A percentile compares a stretch with the other conserved stretches of the same genome.
Evolutionary conservation across 2,888 invertebrate genomes (phyloP).

Genomic region (Didymodactylos carnosus): DNA sequence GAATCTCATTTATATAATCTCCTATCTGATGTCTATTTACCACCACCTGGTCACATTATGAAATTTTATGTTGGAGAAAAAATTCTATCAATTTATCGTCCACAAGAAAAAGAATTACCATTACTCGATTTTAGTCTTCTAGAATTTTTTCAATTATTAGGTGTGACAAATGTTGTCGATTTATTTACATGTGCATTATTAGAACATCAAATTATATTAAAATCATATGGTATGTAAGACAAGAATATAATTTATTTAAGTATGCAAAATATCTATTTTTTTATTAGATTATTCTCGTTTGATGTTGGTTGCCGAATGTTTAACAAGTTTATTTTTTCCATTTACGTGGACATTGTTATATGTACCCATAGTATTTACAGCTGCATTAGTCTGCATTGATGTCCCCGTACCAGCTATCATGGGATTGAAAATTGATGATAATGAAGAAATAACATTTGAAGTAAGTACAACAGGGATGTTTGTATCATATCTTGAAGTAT

Average conservation of each 20-base stretch:
- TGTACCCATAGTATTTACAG: slow-evolving; percentile 83
- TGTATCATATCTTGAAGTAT: neutral
- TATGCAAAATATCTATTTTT: slow-evolving; percentile 81
- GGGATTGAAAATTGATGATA: slow-evolving; percentile 44
- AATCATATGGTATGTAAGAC: neutral
- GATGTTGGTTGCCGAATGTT: slow-evolving; percentile 85
- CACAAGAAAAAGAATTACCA: slow-evolving; percentile 53
- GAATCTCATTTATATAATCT: slow-evolving; percentile 88
- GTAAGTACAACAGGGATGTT: neutral
- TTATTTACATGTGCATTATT: slow-evolving; percentile 70
- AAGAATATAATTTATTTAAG: no score
- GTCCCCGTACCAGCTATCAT: slow-evolving; percentile 97
- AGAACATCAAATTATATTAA: neutral
- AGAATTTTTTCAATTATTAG: slow-evolving; percentile 64
- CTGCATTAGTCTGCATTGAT: slow-evolving; percentile 63
- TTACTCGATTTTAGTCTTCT: slow-evolving; percentile 76
- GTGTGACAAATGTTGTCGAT: slow-evolving; percentile 73
- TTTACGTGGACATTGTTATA: slow-evolving; percentile 97
- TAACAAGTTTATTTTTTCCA: slow-evolving; percentile 69
- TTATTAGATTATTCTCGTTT: slow-evolving; percentile 81
- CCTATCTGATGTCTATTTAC: slow-evolving; percentile 74
- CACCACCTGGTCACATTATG: slow-evolving; percentile 61
- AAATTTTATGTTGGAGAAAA: slow-evolving; percentile 28
- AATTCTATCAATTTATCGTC: neutral
- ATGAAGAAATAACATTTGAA: slow-evolving; percentile 17